Conservation (phyloP, 2,797 vertebrate genomes). For the Columba guinea region DNA sequence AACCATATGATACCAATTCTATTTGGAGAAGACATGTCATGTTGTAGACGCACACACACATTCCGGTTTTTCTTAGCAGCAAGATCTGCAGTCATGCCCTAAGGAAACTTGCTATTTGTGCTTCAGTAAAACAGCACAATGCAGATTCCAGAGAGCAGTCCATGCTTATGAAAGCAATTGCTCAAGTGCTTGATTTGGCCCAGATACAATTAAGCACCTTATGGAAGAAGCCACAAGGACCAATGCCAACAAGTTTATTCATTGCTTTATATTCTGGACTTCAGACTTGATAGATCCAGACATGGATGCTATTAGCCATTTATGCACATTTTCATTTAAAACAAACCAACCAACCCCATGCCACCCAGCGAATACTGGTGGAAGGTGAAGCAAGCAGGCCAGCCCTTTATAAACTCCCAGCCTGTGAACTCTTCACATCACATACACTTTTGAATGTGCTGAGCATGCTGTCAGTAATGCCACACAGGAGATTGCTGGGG, state of each 20-base stretch:
- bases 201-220: neutral
- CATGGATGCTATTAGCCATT: neutral
- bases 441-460: fast-evolving
- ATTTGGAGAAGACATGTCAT: neutral
- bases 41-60: neutral
- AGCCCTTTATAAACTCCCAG: neutral
- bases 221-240: neutral
- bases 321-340: neutral
- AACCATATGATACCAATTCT: neutral
- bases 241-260: neutral
- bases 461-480: fast-evolving
- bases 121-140: neutral
- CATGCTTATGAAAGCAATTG: neutral
- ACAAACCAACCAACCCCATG: neutral
- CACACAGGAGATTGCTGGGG: fast-evolving
- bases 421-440: neutral
- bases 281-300: neutral
- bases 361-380: neutral
- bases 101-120: neutral
- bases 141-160: neutral
- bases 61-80: neutral
- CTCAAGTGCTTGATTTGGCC: neutral
- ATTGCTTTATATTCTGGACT: neutral
- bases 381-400: neutral
- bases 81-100: neutral